Base-by-base conservation (phyloP, 2,113 vertebrate genomes). In the Cromileptes altivelis region DNA sequence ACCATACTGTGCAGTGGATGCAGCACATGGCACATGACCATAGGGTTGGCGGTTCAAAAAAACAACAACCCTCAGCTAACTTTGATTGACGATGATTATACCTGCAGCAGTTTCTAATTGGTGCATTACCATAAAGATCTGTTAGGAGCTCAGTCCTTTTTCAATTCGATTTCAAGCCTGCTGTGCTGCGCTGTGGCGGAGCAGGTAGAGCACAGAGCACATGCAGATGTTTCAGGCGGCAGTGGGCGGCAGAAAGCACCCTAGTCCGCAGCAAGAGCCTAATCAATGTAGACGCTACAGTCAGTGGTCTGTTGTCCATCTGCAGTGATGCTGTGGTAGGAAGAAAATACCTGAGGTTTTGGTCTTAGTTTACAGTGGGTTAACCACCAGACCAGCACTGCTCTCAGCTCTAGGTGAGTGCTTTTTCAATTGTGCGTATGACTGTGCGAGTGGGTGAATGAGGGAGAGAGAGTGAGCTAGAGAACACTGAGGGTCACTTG, bases 351-450 rank as follows among this genome's bases (percentile, higher is more conserved):
- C 88, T 90, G 84, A 92, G 89, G 84, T 87, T 93, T 91, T 80
- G 82, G 80, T 92, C 91, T 93, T 93, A 93, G 92, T 90, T 93
- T 92, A 91, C 91, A 91, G 85, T 90, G 85, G 85, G 85, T 94
- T 92, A 91, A 90, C 89, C 91, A 81, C 87, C 82, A 89, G 83
- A 83, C 87, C 89, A 82, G 91, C 91, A 70, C 91, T 85, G 90
- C 93, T 81, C 45, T 85, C 92, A 81, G 83, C 88, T 84, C 62
- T 89, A 88, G 94, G 92, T 93, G 93, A 94, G 91, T 93, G 73
- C 82, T 91, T 72, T 80, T 87, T 88, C 81, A 88, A 87, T 83
- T 79, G 84, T 84, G 88, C 63, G 86, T 83, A 61, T 75, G 84
- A 53, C 37, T 42, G 58, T 68, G 57, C 10, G 27, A n/a, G 57